Evolutionary conservation across 2,888 invertebrate species (phyloP), one percentile per base, ranked within the genome.

Genomic region (Bombylius major): DNA sequence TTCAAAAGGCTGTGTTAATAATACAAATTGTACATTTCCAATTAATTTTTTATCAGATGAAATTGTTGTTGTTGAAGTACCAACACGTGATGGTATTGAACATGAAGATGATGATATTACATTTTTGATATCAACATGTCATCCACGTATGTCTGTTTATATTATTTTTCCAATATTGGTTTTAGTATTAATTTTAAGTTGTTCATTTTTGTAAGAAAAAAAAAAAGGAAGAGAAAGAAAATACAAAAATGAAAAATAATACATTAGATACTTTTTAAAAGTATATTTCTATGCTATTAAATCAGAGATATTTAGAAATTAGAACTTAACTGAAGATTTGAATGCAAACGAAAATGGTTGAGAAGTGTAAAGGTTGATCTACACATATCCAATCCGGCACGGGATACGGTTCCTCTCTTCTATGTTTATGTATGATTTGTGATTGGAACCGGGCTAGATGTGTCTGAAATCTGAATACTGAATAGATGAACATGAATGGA

Each of bases 1-100:
- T 62, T 79, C 82, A 5, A 81, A 82, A 65, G 79, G 80, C 51
- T 91, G 91, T 71, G 72, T 87, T 9, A 90, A 90, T 73, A 77
- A 80, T 66, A 89, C 88, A 0, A 79, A 84, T 66, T 91, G 91
- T 71, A 80, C 79, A 50, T 89, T 91, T 71, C 76, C 82, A 36
- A 78, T 91, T 53, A 75, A 77, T 13, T 82, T 89, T 66, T 77
- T 86, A 61, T 86, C 88, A 59, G 82, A 84, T 61, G 89, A 89
- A 69, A 80, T 83, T 64, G 89, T 91, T 11, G 84, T 91, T 56
- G 87, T 91, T 46, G 90, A 91, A 76, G 83, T 90, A 50, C 89
- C 89, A 13, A 87, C 88, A 0, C 80, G 80, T 58, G 87, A 89
- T 72, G 89, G 89, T 23, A 83, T 89, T 58, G 87, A 86, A 66